Conservation (phyloP, 2,888 invertebrate species). For the Atethmia centrago region DNA sequence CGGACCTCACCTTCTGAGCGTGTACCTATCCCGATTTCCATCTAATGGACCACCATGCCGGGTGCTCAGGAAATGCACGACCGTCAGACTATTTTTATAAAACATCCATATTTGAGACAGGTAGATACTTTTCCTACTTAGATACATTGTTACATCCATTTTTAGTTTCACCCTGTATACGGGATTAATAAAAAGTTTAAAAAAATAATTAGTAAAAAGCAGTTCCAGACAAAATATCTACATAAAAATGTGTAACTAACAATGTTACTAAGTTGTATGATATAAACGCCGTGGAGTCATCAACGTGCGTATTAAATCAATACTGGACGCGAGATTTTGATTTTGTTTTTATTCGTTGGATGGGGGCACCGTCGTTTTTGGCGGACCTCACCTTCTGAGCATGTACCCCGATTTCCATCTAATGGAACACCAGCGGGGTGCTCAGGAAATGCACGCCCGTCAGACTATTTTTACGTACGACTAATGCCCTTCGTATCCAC, state of each 20-base stretch:
- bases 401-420: conserved; percentile 67
- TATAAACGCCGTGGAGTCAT: conserved; percentile 42
- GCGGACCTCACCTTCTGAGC: conserved; percentile 61
- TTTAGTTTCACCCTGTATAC: not conserved
- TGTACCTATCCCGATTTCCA: conserved; percentile 63
- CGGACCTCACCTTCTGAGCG: conserved; percentile 58
- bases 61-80: no score
- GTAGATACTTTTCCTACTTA: not conserved
- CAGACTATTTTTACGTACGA: conserved; percentile 55
- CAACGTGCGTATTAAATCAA: conserved; percentile 82
- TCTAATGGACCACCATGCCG: conserved; percentile 32
- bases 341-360: conserved; percentile 76
- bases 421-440: conserved; percentile 71
- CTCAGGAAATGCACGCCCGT: conserved; percentile 46
- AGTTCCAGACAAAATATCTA: conserved; percentile 16
- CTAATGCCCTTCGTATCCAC: conserved; percentile 57
- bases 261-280: conserved; percentile 44
- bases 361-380: conserved; percentile 62
- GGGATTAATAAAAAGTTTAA: conserved; percentile 2
- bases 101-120: not conserved
- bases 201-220: conserved; percentile 32
- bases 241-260: conserved; percentile 18
- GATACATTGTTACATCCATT: conserved; percentile 7
- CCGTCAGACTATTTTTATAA: no score
- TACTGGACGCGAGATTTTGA: conserved; percentile 74